Evolutionary conservation across 2,113 vertebrate species (phyloP).

Genomic region (Eleginops maclovinus): DNA sequence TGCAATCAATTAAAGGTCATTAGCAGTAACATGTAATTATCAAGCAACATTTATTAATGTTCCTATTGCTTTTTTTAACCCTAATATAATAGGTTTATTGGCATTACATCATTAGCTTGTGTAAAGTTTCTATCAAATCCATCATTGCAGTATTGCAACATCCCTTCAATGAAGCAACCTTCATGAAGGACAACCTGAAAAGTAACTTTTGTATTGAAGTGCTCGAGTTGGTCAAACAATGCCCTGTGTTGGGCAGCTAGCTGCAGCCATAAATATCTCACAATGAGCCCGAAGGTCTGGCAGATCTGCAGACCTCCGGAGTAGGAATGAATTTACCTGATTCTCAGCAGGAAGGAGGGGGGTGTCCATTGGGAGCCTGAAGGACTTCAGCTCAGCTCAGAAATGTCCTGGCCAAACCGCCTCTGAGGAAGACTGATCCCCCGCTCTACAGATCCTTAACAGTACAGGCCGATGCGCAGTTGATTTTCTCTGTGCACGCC

Average conservation of each 20-base stretch:
- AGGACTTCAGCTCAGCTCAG: slow-evolving; percentile 53
- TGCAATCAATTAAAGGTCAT: background rate
- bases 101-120: background rate
- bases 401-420: slow-evolving; percentile 38
- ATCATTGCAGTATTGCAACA: background rate
- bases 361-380: slow-evolving; percentile 28
- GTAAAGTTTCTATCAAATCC: background rate
- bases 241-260: slow-evolving; percentile 9
- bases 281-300: slow-evolving; percentile 48
- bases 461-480: slow-evolving; percentile 18
- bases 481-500: slow-evolving; percentile 25
- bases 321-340: slow-evolving; percentile 44
- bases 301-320: slow-evolving; percentile 31
- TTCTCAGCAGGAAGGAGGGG: slow-evolving; percentile 34
- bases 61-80: background rate
- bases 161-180: slow-evolving; percentile 12
- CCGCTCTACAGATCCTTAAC: slow-evolving; percentile 23
- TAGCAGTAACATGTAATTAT: background rate
- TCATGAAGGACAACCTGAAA: background rate
- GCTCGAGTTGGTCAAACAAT: slow-evolving; percentile 26
- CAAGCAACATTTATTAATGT: background rate
- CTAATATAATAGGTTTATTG: background rate
- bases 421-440: slow-evolving; percentile 55
- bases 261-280: slow-evolving; percentile 54
- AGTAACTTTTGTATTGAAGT: background rate